phyloP scores from a whole-genome alignment of 2,888 invertebrate species.

The Molorchus minor region DNA sequence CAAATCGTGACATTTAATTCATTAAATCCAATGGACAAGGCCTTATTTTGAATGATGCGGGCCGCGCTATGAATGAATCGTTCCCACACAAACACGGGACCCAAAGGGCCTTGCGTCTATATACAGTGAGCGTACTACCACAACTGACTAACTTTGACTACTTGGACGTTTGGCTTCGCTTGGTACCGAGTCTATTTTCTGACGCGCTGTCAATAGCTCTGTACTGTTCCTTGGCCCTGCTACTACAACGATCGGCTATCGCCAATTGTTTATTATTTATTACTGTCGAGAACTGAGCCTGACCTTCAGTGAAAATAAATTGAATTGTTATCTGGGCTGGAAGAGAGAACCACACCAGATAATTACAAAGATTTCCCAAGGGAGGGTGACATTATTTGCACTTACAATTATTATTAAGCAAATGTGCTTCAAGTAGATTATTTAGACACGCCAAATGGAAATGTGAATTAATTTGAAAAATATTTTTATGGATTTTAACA shows the following conservation, averaged over 20 bases:
- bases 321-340: background rate
- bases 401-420: too few species aligned
- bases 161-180: constrained; percentile 1
- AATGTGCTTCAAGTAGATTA: too few species aligned
- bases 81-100: constrained; percentile 16
- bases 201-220: background rate
- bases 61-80: constrained; percentile 21
- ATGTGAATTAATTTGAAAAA: too few species aligned
- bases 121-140: constrained; percentile 1
- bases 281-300: too few species aligned
- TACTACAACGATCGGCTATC: background rate
- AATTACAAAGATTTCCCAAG: too few species aligned
- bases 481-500: too few species aligned
- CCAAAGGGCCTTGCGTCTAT: background rate
- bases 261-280: background rate
- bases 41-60: constrained; percentile 35
- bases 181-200: constrained; percentile 1
- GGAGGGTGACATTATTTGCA: too few species aligned
- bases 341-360: too few species aligned
- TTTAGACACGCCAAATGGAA: too few species aligned
- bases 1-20: constrained; percentile 12
- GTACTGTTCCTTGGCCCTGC: background rate
- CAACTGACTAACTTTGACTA: constrained; percentile 2
- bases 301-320: background rate
- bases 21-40: constrained; percentile 10